Base-by-base conservation (phyloP, 2,888 invertebrate genomes). In the Heliconius erato region DNA sequence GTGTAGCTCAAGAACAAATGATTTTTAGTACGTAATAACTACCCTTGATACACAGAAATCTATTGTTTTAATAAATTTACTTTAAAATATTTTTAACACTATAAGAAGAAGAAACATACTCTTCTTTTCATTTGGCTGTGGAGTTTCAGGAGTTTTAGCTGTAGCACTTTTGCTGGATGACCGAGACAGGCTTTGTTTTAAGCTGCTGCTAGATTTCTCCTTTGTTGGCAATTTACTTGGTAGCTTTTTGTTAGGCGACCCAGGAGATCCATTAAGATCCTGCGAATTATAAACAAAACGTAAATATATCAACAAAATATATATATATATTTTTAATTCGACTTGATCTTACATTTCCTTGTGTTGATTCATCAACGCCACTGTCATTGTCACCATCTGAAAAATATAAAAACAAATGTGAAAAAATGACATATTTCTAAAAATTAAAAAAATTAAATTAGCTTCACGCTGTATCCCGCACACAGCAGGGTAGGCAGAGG, bases 311-410 rank as follows among this genome's bases (percentile, higher is more conserved):
- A 32, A 65, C 35, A 23, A 32, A 28, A 23, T 32, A 79, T 80
- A n/a, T 23, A 59, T 72, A 0, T 9, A 16, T 40, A n/a, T n/a
- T 63, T 40, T 26, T n/a, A 16, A 63, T 7, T 40, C 16, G 19
- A 72, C 16, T 32, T 26, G 12, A 26, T 32, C 97, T 97, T 95
- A 98, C 98, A 95, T 97, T 97, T 93, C 97, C 97, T 93, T 98
- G 98, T 80, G 97, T 98, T 82, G 97, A 97, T 92, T 98, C 98
- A 91, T 98, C 98, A 54, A 98, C 98, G 72, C 98, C 98, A 90
- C 98, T 98, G 89, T 98, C 98, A 88, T 98, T 98, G 91, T 98
- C 98, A 65, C 98, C 97, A 95, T 98, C 98, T 98, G 97, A 86
- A 95, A 86, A 95, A 96, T 93, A 82, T 76, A 35, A 79, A 83